Evolutionary conservation across 2,797 vertebrate species (phyloP), one percentile per base, ranked within the genome.

Genomic region (Harpagifer antarcticus): DNA sequence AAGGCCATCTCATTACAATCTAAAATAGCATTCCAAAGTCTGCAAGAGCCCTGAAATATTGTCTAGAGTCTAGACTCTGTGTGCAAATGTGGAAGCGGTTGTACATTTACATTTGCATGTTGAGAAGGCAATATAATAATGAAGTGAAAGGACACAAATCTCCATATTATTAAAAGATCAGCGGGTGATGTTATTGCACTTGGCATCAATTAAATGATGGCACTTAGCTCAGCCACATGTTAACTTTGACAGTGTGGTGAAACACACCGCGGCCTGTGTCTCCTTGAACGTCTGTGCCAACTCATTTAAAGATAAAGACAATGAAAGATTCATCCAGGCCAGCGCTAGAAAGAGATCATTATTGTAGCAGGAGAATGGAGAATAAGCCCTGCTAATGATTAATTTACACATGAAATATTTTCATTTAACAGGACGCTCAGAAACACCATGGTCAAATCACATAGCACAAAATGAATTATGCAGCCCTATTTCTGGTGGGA

Each of bases 331-430:
- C 76, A 90, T 88, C 70, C 68, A 48, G 71, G 69, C 72, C 76
- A 81, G 74, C 63, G 64, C 79, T 88, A 70, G 69, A 86, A 72
- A 82, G 64, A 84, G 83, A 89, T 84, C 78, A 89, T 91, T 90
- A 89, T 84, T 60, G 70, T 59, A 70, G 45, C 63, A 82, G 85
- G 87, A 81, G 84, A 91, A 86, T 85, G 71, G 86, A 78, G 77
- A 78, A 78, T 27, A 80, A 91, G 83, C 65, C 54, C 78, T 78
- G 84, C 73, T 89, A 82, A 93, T 93, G 84, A 93, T 93, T 92
- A 82, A 94, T 92, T 93, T 83, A 93, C 82, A 91, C 64, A 82
- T 91, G 80, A 89, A 92, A 92, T 87, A 91, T 91, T 92, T 91
- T 91, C 86, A 90, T 93, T 93, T 89, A 90, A 90, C 88, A 72